These are phyloP conservation scores for Cheilosia vernalis DNA, from an alignment of 2,888 invertebrate genomes.

Conservation along the genomic window DNA sequence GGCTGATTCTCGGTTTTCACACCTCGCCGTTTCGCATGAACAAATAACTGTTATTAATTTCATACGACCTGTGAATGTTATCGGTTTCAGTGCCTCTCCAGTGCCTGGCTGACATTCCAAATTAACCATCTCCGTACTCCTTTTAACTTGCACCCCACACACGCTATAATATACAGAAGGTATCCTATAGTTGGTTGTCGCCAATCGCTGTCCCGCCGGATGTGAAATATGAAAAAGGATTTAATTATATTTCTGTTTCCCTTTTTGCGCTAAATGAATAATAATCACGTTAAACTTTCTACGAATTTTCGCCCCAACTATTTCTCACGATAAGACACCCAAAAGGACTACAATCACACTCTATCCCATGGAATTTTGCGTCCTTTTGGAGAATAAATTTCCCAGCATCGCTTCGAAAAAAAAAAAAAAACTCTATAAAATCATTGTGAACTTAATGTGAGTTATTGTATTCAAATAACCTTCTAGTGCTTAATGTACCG, in stretches of 20 bases:
- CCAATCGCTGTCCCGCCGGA: not conserved
- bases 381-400: slow-evolving; percentile 36
- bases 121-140: slow-evolving; percentile 17
- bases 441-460: slow-evolving; percentile 73
- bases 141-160: not conserved
- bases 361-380: slow-evolving; percentile 25
- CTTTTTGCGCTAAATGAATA: slow-evolving; percentile 45
- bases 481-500: slow-evolving; percentile 75
- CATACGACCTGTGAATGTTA: slow-evolving; percentile 39
- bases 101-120: slow-evolving; percentile 16
- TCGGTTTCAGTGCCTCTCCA: slow-evolving; percentile 7
- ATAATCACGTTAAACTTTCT: slow-evolving; percentile 19
- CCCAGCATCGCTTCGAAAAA: slow-evolving; percentile 21
- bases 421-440: slow-evolving; percentile 46
- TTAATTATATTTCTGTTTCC: slow-evolving; percentile 42
- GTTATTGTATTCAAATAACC: slow-evolving; percentile 75
- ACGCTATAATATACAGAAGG: not conserved
- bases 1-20: slow-evolving; percentile 36
- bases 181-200: not conserved
- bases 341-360: slow-evolving; percentile 1
- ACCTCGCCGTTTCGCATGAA: slow-evolving; percentile 33
- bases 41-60: slow-evolving; percentile 49
- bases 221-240: slow-evolving; percentile 43
- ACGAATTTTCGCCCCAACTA: not conserved
- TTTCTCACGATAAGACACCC: not conserved